phyloP scores from a whole-genome alignment of 1,140 invertebrate genomes.

The Trypoxylus dichotomus region DNA sequence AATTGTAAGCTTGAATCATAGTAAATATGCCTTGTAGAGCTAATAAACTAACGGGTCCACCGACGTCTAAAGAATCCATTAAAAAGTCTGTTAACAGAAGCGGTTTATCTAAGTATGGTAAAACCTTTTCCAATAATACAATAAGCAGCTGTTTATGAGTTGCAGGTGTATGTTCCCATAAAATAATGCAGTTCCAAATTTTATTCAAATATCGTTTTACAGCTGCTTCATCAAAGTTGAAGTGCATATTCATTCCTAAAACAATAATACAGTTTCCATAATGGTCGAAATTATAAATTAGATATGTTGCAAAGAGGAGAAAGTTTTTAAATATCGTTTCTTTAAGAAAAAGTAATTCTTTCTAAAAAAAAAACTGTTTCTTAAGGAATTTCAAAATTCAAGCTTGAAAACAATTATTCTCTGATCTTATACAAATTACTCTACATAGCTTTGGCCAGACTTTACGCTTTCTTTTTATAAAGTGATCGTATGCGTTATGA shows the following conservation, averaged over 20 bases:
- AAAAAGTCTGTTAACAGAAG: constrained; percentile 89
- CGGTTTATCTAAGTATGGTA: constrained; percentile 80
- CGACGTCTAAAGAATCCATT: constrained; percentile 83
- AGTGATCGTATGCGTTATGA: too few species aligned
- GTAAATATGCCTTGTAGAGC: constrained; percentile 92
- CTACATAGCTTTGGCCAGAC: too few species aligned
- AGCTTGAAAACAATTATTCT: too few species aligned
- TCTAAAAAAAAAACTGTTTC: too few species aligned
- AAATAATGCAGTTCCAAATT: constrained; percentile 71
- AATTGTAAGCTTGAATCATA: constrained; percentile 87
- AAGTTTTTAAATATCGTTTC: too few species aligned
- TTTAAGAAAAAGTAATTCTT: too few species aligned
- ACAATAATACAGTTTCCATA: background rate
- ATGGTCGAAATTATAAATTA: too few species aligned
- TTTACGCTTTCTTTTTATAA: too few species aligned
- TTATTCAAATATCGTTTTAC: constrained; percentile 60
- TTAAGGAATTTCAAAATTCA: too few species aligned
- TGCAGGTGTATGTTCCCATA: constrained; percentile 65
- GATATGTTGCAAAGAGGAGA: too few species aligned
- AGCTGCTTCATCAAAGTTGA: constrained; percentile 47
- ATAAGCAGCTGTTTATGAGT: constrained; percentile 79
- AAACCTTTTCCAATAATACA: constrained; percentile 79
- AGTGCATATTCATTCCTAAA: constrained; percentile 20
- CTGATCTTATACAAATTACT: too few species aligned
- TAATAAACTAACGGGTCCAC: constrained; percentile 83